Base-by-base conservation (phyloP, 2,113 vertebrate species). In the Dermatemys mawii region DNA sequence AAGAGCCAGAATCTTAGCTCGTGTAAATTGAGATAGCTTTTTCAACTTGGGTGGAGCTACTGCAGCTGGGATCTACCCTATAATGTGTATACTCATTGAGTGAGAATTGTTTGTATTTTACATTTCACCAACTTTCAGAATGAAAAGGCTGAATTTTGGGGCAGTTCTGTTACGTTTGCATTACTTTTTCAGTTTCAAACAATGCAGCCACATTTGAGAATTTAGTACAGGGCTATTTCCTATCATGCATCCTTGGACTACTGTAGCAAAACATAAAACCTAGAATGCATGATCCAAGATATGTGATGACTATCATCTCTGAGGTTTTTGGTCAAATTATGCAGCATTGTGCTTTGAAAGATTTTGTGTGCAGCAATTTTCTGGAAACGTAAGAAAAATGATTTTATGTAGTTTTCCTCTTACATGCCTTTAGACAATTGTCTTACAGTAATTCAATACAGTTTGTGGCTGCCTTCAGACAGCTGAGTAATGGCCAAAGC, bases 401-500 rank as follows among this genome's bases (percentile, higher is more conserved):
- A 89, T 92, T 94, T 96, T 90, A 93, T 97, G 86, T 84, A 94
- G 90, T 93, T 97, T 97, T 96, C 90, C 94, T 95, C 95, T 96
- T 94, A 91, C 81, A 70, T 93, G 93, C 89, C 89, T 89, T 92
- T 95, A 97, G 95, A 97, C 95, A 97, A 90, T 96, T 32, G 90
- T 82, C 86, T 60, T 90, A 95, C 86, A 92, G 97, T 97, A 98
- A 98, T 95, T 93, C 90, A 97, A 96, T 97, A 96, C 67, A 84
- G 90, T 97, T 93, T 98, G 97, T 97, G 98, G 96, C 96, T 98
- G 92, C 60, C 97, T 98, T 94, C 97, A 97, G 97, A 98, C 97
- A 97, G 97, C 97, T 98, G 98, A 98, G 96, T 98, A 98, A 98
- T 96, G 95, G 95, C 79, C 95, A 92, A 97, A 98, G 95, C 90